A percentile compares a stretch with the other conserved stretches of the same genome.
These are phyloP conservation scores for Athrips mouffetella DNA, from an alignment of 2,888 invertebrate species.

Conservation along the genomic window DNA sequence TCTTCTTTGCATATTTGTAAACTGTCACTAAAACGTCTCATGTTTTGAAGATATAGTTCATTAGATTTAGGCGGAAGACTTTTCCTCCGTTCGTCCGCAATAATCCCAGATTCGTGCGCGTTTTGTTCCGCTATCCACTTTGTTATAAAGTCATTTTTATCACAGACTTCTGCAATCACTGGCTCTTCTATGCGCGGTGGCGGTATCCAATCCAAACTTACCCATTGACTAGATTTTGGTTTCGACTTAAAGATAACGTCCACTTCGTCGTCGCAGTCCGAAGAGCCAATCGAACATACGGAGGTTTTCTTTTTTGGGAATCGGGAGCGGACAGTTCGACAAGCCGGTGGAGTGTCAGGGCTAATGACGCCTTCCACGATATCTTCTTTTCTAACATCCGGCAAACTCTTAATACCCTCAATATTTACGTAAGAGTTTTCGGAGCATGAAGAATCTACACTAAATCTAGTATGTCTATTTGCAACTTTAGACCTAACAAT, in stretches of 20 bases:
- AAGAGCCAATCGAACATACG: conserved; percentile 74
- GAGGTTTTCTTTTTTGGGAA: conserved; percentile 73
- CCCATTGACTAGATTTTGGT: conserved; percentile 78
- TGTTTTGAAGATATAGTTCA: conserved; percentile 70
- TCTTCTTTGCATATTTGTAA: conserved; percentile 75
- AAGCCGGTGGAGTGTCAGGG: conserved; percentile 53
- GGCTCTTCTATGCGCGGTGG: conserved; percentile 73
- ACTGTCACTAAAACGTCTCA: conserved; percentile 73
- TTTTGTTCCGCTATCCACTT: conserved; percentile 77
- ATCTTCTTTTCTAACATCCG: conserved; percentile 73
- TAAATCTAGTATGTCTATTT: conserved; percentile 68
- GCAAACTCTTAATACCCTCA: conserved; percentile 73
- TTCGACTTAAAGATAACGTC: conserved; percentile 78
- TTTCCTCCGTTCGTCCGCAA: conserved; percentile 68
- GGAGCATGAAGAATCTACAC: conserved; percentile 76
- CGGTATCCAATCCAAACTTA: conserved; percentile 76
- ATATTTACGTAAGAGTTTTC: conserved; percentile 78
- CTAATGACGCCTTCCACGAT: conserved; percentile 45
- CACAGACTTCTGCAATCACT: conserved; percentile 72
- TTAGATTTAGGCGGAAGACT: conserved; percentile 75
- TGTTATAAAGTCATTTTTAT: conserved; percentile 75
- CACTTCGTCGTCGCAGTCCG: conserved; percentile 73
- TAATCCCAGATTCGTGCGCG: conserved; percentile 59
- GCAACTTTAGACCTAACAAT: conserved; percentile 58
- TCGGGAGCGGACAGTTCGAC: conserved; percentile 61